Evolutionary conservation across 2,888 invertebrate genomes (phyloP), one percentile per base, ranked within the genome.

Genomic region (Calliopum simillimum): DNA sequence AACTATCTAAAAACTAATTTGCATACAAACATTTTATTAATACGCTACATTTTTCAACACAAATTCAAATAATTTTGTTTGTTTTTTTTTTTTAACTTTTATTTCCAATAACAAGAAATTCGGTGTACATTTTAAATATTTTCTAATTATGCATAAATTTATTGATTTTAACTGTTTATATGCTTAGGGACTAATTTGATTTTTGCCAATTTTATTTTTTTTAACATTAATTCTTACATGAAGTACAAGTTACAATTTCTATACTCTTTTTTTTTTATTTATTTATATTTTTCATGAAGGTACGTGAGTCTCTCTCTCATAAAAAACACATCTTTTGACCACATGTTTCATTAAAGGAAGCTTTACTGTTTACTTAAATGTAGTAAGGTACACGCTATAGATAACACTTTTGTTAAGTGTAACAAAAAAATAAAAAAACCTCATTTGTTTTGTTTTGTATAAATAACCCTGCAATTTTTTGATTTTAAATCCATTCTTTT

Each of bases 51-150:
- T 53, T 12, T 49, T 21, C 4, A 53, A 53, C 23, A 23, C 53
- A 12, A 21, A 53, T 23, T 21, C 53, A 43, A 43, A 44, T 25
- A 55, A 51, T 68, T 49, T 59, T 59, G 47, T 13, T 58, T 21
- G 56, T 43, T 68, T 4, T 46, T 62, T 55, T 62, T 68, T 33
- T 69, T 53, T 70, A 53, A 80, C 79, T 53, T 53, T 14, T 53
- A 19, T 44, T 19, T 33, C 14, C 16, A 19, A 14, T 44, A 44
- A 59, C 33, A 59, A 11, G 5, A 44, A 59, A 41, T 6, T 59
- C 19, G 43, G 33, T 19, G 12, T 19, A 61, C 19, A 21, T 61
- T 44, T 44, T 44, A 41, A 14, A 44, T 46, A 19, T 61, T 14
- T 46, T 47, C 21, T 56, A 19, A 25, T 58, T 68, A 63, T 70